Percentiles rank a stretch among this genome's conserved stretches.
Evolutionary conservation across 2,113 vertebrate genomes (phyloP).

Genomic region (Synchiropus splendidus): DNA sequence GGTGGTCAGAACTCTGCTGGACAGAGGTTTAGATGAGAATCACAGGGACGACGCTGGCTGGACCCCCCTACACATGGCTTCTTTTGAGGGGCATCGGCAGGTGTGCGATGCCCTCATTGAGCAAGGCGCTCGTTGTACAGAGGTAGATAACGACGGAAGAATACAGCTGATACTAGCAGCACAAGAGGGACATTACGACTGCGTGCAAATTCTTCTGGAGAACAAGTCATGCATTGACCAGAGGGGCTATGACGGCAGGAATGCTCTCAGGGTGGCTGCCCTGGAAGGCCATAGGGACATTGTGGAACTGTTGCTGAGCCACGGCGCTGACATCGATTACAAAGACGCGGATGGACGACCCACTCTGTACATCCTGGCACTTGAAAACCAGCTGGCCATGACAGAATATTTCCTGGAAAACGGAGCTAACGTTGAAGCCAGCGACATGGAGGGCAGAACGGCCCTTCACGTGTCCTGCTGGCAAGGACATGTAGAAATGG

Average conservation of each 20-base stretch:
- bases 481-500: slow-evolving; percentile 96
- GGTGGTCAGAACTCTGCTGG: slow-evolving; percentile 93
- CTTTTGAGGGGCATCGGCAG: slow-evolving; percentile 91
- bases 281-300: slow-evolving; percentile 92
- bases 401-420: slow-evolving; percentile 92
- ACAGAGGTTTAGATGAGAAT: slow-evolving; percentile 94
- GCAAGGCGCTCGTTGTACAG: slow-evolving; percentile 90
- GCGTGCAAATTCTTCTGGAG: slow-evolving; percentile 87
- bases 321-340: slow-evolving; percentile 82
- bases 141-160: slow-evolving; percentile 92
- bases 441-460: slow-evolving; percentile 88
- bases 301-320: slow-evolving; percentile 85
- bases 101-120: slow-evolving; percentile 95
- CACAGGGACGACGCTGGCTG: slow-evolving; percentile 94
- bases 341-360: slow-evolving; percentile 95
- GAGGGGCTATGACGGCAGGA: slow-evolving; percentile 90
- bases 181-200: slow-evolving; percentile 96
- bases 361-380: slow-evolving; percentile 89
- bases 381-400: slow-evolving; percentile 96
- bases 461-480: slow-evolving; percentile 97
- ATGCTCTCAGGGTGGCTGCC: slow-evolving; percentile 84
- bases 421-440: slow-evolving; percentile 86
- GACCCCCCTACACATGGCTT: slow-evolving; percentile 96
- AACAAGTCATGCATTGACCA: slow-evolving; percentile 89
- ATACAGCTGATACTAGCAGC: slow-evolving; percentile 86